These are phyloP conservation scores for Pollenia griseotomentosa DNA, from an alignment of 2,888 invertebrate genomes.

Conservation along the genomic window DNA sequence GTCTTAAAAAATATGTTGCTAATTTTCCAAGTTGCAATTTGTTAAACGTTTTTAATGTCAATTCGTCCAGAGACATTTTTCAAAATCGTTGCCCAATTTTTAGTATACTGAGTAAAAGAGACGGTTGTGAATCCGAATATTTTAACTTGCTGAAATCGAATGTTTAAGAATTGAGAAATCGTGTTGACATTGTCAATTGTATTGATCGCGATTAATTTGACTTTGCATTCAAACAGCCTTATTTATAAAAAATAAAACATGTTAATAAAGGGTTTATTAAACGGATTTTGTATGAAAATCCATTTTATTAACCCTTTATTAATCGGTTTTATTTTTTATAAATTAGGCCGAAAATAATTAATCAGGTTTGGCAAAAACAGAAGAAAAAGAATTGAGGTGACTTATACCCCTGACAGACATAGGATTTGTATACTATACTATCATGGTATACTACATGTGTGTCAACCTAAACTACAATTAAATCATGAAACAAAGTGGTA, in stretches of 20 bases:
- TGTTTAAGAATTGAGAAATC: conserved; percentile 88
- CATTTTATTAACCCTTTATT: too few relatives aligned
- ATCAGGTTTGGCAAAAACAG: conserved; percentile 86
- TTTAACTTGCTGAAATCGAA: conserved; percentile 88
- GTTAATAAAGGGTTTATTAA: too few relatives aligned
- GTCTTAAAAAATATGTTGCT: conserved; percentile 78
- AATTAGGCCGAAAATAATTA: too few relatives aligned
- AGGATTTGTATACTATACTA: too few relatives aligned
- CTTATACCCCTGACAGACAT: too few relatives aligned
- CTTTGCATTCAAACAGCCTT: too few relatives aligned
- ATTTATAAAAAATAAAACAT: too few relatives aligned
- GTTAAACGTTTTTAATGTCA: conserved; percentile 76
- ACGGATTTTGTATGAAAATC: too few relatives aligned
- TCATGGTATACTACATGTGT: too few relatives aligned
- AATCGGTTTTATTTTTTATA: too few relatives aligned
- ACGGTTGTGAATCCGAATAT: conserved; percentile 79
- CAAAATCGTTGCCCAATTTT: conserved; percentile 78
- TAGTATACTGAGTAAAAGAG: conserved; percentile 78
- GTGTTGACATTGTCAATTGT: conserved; percentile 86
- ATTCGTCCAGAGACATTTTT: conserved; percentile 72
- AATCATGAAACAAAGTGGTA: too few relatives aligned
- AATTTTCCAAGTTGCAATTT: conserved; percentile 80
- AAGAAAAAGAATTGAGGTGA: conserved; percentile 86
- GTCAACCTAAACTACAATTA: too few relatives aligned
- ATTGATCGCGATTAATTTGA: conserved; percentile 85